A percentile compares a stretch with the other conserved stretches of the same genome.
These are phyloP conservation scores for Chalcosyrphus nemorum DNA, from an alignment of 2,888 invertebrate genomes.

Conservation along the genomic window DNA sequence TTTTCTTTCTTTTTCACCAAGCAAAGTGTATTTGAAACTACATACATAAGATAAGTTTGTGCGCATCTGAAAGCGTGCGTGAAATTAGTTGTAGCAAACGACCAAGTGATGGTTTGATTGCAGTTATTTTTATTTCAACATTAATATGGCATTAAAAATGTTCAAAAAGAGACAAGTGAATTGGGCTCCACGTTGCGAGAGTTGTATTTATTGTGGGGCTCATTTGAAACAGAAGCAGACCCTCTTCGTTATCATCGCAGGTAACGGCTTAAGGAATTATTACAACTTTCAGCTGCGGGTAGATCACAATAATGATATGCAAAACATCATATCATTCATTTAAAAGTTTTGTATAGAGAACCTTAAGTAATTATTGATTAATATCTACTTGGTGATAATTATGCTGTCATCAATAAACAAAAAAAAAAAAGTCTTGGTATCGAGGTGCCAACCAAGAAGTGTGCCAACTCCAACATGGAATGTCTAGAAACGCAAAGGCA, in stretches of 20 bases:
- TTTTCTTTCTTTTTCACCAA: no score
- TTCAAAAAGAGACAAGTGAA: constrained; percentile 16
- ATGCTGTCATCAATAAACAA: constrained; percentile 20
- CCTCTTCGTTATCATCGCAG: constrained; percentile 7
- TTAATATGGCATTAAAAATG: constrained; percentile 15
- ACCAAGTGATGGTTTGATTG: constrained; percentile 60
- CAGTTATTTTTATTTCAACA: constrained; percentile 18
- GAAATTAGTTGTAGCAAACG: constrained; percentile 45
- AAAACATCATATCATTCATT: constrained; percentile 26
- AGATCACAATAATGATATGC: background rate
- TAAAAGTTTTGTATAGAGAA: no score
- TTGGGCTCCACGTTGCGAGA: constrained; percentile 21
- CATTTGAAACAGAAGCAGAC: background rate
- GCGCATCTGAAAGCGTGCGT: constrained; percentile 53
- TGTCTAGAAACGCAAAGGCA: constrained; percentile 39
- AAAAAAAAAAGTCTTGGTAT: background rate
- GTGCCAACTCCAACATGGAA: constrained; percentile 44
- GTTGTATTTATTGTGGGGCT: background rate
- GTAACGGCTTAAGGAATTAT: constrained; percentile 6
- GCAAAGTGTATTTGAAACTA: no score
- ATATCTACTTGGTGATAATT: constrained; percentile 1
- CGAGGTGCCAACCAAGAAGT: constrained; percentile 29
- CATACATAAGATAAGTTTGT: background rate
- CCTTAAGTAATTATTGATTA: background rate
- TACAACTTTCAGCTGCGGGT: background rate